Percentiles rank a stretch among this genome's conserved stretches.
Evolutionary conservation across 2,797 vertebrate species (phyloP).

Genomic region (Mastacembelus armatus): DNA sequence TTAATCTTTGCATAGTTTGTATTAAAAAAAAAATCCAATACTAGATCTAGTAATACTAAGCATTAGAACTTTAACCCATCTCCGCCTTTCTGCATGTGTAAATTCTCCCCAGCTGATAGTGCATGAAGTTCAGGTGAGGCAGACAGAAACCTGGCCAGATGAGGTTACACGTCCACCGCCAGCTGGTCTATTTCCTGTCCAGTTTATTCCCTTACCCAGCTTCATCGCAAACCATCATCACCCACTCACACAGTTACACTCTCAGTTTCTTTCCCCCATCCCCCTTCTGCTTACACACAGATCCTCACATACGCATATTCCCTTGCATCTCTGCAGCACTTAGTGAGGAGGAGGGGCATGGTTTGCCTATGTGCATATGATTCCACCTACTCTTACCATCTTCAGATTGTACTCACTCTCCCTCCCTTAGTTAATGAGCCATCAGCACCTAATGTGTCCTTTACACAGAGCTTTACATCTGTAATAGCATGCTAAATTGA

Average conservation of each 20-base stretch:
- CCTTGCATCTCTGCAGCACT: constrained; percentile 76
- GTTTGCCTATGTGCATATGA: constrained; percentile 68
- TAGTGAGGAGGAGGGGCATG: constrained; percentile 72
- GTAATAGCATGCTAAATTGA: constrained; percentile 8
- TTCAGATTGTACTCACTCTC: constrained; percentile 59
- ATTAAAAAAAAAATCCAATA: constrained; percentile 24
- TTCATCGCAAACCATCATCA: constrained; percentile 55
- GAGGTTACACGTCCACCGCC: constrained; percentile 39
- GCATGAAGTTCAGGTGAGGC: constrained; percentile 7
- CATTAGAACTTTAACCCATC: background rate
- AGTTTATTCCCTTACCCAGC: constrained; percentile 26
- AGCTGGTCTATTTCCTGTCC: constrained; percentile 36
- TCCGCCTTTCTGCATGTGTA: background rate
- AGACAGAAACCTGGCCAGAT: constrained; percentile 28
- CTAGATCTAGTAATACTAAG: constrained; percentile 13
- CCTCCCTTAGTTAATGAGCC: constrained; percentile 48
- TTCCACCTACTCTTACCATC: constrained; percentile 59
- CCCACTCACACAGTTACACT: constrained; percentile 39
- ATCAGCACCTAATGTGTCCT: constrained; percentile 75
- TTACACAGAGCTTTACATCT: constrained; percentile 52
- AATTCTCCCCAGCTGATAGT: constrained; percentile 22
- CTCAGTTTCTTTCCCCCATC: constrained; percentile 34
- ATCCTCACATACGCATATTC: constrained; percentile 43
- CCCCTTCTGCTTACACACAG: constrained; percentile 29
- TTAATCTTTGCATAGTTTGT: constrained; percentile 57